Evolutionary conservation across 2,888 invertebrate genomes (phyloP).

Genomic region (Cantharis rufa): DNA sequence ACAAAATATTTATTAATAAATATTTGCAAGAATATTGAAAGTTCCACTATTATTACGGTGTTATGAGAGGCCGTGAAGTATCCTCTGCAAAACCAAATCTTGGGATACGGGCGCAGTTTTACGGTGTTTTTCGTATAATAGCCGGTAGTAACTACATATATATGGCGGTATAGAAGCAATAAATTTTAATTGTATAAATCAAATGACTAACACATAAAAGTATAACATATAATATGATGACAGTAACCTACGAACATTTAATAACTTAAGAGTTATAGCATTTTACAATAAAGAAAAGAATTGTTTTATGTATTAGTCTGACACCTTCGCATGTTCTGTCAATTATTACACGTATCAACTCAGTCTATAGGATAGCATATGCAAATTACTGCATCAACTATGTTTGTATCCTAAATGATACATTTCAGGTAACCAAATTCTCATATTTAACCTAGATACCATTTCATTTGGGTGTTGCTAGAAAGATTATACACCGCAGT

Average conservation of each 20-base stretch:
- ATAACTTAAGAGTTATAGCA: not conserved
- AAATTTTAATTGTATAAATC: not conserved
- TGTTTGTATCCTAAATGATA: not conserved
- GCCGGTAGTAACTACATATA: not conserved
- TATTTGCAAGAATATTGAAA: no score
- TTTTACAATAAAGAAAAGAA: not conserved
- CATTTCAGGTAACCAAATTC: no score
- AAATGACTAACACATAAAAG: not conserved
- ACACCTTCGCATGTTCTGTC: conserved; percentile 14
- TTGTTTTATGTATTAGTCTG: not conserved
- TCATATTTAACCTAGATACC: no score
- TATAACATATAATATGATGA: not conserved
- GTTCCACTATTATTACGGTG: no score
- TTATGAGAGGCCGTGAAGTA: not conserved
- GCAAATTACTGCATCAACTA: conserved; percentile 9
- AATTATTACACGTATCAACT: conserved; percentile 5
- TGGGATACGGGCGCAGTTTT: not conserved
- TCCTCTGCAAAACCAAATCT: not conserved
- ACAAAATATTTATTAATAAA: no score
- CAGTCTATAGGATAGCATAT: not conserved
- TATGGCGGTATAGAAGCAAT: not conserved
- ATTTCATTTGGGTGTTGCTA: no score
- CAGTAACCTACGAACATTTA: not conserved
- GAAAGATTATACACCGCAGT: no score
- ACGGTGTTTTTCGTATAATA: not conserved